Conservation (phyloP, 2,888 invertebrate species). For the Deilephila porcellus region DNA sequence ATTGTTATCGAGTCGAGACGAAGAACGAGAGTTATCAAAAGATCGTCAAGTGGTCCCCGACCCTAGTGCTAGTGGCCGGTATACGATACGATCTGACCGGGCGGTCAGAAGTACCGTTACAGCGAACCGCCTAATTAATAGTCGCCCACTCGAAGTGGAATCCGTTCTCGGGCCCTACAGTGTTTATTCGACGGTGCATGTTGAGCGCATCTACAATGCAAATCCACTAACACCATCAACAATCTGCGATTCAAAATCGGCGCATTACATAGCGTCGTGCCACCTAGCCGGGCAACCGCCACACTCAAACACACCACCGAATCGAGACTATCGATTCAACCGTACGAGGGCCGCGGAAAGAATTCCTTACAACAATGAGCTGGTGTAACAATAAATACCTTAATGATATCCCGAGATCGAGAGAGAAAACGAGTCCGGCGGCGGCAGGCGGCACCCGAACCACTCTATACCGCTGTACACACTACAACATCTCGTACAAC, state of each 20-base stretch:
- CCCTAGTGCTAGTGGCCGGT: conserved; percentile 34
- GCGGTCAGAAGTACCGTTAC: conserved; percentile 61
- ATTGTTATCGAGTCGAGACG: conserved; percentile 62
- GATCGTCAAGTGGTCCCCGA: conserved; percentile 66
- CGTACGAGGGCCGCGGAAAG: conserved; percentile 76
- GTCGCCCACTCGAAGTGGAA: conserved; percentile 73
- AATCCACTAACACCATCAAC: conserved; percentile 72
- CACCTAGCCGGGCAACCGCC: conserved; percentile 42
- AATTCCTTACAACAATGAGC: conserved; percentile 83
- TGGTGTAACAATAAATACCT: conserved; percentile 85
- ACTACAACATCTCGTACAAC: conserved; percentile 75
- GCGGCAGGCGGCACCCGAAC: conserved; percentile 74
- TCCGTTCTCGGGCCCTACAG: conserved; percentile 57
- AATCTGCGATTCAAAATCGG: conserved; percentile 69
- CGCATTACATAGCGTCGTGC: conserved; percentile 60
- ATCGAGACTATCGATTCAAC: conserved; percentile 79
- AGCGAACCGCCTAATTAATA: conserved; percentile 74
- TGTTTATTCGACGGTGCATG: conserved; percentile 67
- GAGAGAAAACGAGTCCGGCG: conserved; percentile 80
- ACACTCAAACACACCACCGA: conserved; percentile 54
- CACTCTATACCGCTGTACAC: conserved; percentile 79
- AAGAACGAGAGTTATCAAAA: conserved; percentile 71
- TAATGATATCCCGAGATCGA: conserved; percentile 83
- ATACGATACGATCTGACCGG: no score
- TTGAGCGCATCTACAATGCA: conserved; percentile 78